These are phyloP conservation scores for Cyanocitta stelleri DNA, from an alignment of 2,113 vertebrate species.

Conservation along the genomic window DNA sequence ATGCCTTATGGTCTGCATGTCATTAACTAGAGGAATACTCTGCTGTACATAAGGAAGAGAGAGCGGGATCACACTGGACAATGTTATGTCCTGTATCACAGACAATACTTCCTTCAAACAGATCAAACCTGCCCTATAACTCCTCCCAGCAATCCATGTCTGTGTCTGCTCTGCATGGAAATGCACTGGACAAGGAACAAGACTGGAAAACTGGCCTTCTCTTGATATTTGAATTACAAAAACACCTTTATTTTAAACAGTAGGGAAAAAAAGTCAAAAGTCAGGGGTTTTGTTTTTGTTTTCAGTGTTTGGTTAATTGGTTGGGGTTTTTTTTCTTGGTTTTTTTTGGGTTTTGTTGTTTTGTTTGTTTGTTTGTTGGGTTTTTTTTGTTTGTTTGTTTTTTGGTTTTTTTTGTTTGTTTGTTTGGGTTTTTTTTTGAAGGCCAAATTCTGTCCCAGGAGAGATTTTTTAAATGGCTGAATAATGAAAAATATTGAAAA, in stretches of 20 bases:
- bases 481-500: neutral
- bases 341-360: neutral
- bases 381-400: neutral
- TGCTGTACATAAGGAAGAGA: neutral
- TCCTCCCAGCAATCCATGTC: neutral
- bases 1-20: neutral
- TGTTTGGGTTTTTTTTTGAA: neutral
- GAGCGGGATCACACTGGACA: neutral
- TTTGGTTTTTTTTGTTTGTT: neutral
- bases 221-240: neutral
- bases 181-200: neutral
- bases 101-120: neutral
- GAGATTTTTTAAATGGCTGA: neutral
- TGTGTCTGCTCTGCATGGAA: neutral
- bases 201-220: neutral
- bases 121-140: neutral
- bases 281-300: neutral
- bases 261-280: fast-evolving
- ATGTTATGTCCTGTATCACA: neutral
- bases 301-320: too few species aligned
- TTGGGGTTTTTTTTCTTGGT: neutral
- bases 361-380: neutral
- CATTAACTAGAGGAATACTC: neutral
- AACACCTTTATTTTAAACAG: neutral
- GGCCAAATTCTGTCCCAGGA: neutral